Percentiles rank a stretch among this genome's conserved stretches.
Evolutionary conservation across 1,140 invertebrate species (phyloP).

Genomic region (Drosophila eugracilis): DNA sequence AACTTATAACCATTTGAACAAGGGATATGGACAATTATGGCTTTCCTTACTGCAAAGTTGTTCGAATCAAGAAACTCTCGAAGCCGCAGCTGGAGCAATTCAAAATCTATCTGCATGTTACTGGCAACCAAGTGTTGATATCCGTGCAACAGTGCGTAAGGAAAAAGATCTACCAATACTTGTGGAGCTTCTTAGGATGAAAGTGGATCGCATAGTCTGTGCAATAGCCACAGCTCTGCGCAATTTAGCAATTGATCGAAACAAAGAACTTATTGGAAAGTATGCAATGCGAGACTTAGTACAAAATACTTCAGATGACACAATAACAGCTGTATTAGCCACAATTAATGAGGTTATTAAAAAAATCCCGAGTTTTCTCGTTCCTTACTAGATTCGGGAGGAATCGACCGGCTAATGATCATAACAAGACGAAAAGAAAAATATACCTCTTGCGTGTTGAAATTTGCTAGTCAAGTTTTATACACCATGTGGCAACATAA

Average conservation of each 20-base stretch:
- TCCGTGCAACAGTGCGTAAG: slow-evolving; percentile 96
- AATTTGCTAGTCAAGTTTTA: slow-evolving; percentile 98
- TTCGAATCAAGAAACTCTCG: slow-evolving; percentile 98
- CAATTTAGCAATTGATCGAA: slow-evolving; percentile 98
- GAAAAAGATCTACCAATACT: slow-evolving; percentile 98
- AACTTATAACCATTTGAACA: slow-evolving; percentile 84
- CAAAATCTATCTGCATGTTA: slow-evolving; percentile 99
- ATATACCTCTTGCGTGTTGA: slow-evolving; percentile 96
- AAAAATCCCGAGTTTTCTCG: slow-evolving; percentile 97
- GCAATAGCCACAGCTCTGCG: slow-evolving; percentile 98
- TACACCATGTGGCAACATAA: slow-evolving; percentile 99
- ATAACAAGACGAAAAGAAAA: slow-evolving; percentile 95
- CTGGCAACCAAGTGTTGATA: slow-evolving; percentile 97
- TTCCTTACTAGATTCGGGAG: slow-evolving; percentile 95
- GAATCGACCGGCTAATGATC: slow-evolving; percentile 95
- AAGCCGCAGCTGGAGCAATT: slow-evolving; percentile 98
- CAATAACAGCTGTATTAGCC: slow-evolving; percentile 97
- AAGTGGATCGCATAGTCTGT: slow-evolving; percentile 98
- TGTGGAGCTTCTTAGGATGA: slow-evolving; percentile 97
- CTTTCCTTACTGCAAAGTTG: slow-evolving; percentile 97
- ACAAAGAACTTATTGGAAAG: slow-evolving; percentile 99
- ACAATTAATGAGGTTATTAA: slow-evolving; percentile 99
- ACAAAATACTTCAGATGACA: slow-evolving; percentile 97
- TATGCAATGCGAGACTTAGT: slow-evolving; percentile 99
- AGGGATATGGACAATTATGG: slow-evolving; percentile 97